Percentiles rank a stretch among this genome's conserved stretches.
These are phyloP conservation scores for Rutilus rutilus DNA, from an alignment of 2,113 vertebrate species.

Conservation along the genomic window DNA sequence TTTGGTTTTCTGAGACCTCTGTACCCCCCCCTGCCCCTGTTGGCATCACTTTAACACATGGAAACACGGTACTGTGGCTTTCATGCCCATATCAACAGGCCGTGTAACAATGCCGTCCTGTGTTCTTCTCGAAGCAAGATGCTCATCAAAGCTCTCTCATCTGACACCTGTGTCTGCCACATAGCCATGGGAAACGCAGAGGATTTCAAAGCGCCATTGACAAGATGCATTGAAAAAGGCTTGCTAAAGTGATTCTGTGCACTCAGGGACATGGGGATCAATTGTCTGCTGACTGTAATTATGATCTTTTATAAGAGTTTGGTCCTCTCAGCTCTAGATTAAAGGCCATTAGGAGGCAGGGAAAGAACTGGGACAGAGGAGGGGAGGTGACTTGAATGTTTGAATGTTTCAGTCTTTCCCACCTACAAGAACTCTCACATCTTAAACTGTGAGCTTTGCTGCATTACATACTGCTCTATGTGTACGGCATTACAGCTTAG, in stretches of 20 bases:
- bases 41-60: background rate
- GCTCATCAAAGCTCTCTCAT: constrained; percentile 42
- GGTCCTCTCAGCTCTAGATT: background rate
- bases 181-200: constrained; percentile 3
- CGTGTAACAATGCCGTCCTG: constrained; percentile 35
- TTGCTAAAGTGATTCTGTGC: constrained; percentile 29
- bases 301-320: constrained; percentile 5
- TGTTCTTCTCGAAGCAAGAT: constrained; percentile 36
- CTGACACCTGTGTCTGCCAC: constrained; percentile 45
- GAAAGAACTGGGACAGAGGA: background rate
- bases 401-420: background rate
- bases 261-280: background rate
- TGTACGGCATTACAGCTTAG: too few relatives aligned
- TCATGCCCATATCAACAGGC: constrained; percentile 45
- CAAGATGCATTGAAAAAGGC: constrained; percentile 29
- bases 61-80: constrained; percentile 16
- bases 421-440: background rate
- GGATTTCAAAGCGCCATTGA: constrained; percentile 52
- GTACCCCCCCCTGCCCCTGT: background rate
- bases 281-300: background rate
- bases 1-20: background rate
- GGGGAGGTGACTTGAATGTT: background rate
- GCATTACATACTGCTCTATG: background rate
- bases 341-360: background rate
- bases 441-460: background rate